These are phyloP conservation scores for Mirounga angustirostris DNA, from an alignment of 2,113 vertebrate species.

Conservation along the genomic window DNA sequence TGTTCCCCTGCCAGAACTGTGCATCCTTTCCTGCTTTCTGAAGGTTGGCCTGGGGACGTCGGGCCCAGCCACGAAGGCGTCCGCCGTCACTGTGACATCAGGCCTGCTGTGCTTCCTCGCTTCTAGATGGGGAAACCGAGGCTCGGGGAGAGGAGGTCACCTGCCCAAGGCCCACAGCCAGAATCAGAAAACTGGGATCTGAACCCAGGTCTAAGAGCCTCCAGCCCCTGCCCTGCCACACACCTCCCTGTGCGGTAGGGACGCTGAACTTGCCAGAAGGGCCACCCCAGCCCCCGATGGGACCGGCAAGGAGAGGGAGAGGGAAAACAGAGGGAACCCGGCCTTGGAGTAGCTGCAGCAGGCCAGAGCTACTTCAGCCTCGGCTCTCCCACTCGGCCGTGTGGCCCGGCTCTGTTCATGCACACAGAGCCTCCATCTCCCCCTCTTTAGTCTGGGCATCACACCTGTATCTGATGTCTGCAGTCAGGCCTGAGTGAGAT, in stretches of 20 bases:
- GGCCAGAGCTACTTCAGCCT: background rate
- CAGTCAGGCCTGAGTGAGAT: background rate
- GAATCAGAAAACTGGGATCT: background rate
- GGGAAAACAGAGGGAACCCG: too few relatives aligned
- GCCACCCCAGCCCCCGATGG: background rate
- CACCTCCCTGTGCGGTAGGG: background rate
- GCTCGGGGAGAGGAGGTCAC: background rate
- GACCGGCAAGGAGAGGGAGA: fast-evolving
- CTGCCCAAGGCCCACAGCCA: background rate
- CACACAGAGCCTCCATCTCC: background rate
- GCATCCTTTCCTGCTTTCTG: background rate
- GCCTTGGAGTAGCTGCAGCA: background rate
- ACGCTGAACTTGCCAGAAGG: background rate
- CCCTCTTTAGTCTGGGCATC: fast-evolving
- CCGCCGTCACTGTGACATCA: background rate
- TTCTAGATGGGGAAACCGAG: background rate
- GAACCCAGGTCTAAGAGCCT: background rate
- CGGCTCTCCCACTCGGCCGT: fast-evolving
- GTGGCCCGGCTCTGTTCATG: background rate
- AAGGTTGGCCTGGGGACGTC: background rate
- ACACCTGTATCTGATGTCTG: background rate
- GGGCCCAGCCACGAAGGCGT: background rate
- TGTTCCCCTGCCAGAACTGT: background rate
- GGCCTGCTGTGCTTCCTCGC: background rate
- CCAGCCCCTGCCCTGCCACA: too few relatives aligned